Conservation (phyloP, 2,113 vertebrate species). For the Leucopsar rothschildi region DNA sequence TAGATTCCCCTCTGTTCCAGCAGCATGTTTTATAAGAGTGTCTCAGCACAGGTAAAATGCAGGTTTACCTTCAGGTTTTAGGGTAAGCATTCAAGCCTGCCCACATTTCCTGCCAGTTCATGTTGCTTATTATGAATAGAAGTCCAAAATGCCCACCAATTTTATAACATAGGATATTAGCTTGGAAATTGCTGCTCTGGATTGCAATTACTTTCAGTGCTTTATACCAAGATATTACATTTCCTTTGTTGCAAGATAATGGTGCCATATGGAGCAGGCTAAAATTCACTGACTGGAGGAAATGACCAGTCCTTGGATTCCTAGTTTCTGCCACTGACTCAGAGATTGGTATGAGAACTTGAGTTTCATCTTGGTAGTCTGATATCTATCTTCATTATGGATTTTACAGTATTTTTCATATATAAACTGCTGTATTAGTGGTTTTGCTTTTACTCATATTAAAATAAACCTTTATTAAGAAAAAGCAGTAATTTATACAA, state of each 20-base stretch:
- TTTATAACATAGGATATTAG: background rate
- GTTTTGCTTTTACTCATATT: background rate
- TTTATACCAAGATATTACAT: background rate
- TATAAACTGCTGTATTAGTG: background rate
- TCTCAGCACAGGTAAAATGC: background rate
- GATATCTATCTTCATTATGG: background rate
- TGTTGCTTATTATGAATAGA: background rate
- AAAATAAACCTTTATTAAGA: background rate
- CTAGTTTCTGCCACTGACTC: background rate
- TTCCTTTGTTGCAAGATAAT: background rate
- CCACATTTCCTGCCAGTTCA: background rate
- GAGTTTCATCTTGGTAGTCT: background rate
- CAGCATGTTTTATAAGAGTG: background rate
- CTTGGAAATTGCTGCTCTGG: background rate
- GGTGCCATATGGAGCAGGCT: background rate
- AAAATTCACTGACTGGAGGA: background rate
- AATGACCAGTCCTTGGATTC: background rate
- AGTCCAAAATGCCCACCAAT: background rate
- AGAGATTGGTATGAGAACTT: background rate
- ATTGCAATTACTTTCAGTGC: background rate
- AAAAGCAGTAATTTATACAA: background rate
- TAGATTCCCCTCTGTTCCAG: background rate
- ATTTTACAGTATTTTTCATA: background rate
- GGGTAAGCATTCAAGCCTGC: background rate
- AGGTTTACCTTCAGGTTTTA: background rate